Percentiles rank a stretch among this genome's conserved stretches.
Conservation (phyloP, 2,888 invertebrate species). For the Protophormia terraenovae region DNA sequence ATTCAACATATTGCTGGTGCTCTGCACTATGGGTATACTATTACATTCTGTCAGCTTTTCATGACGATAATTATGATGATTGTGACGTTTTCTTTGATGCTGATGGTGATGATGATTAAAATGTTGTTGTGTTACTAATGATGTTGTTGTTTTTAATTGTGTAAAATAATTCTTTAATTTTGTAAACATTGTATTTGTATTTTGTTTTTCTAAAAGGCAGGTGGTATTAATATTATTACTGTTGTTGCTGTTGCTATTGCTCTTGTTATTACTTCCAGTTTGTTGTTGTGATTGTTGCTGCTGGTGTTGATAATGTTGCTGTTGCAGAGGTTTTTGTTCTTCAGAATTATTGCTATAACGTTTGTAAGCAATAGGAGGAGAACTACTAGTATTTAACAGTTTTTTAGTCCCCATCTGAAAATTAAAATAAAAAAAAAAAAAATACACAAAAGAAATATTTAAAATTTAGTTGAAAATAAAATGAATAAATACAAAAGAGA, state of each 20-base stretch:
- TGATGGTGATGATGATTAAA: constrained; percentile 37
- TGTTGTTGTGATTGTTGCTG: constrained; percentile 26
- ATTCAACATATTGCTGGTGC: constrained; percentile 34
- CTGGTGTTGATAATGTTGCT: constrained; percentile 12
- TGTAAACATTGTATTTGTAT: constrained; percentile 51
- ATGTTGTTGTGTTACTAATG: constrained; percentile 32
- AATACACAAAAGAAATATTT: background rate
- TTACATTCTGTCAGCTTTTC: constrained; percentile 64
- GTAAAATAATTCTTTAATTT: constrained; percentile 61
- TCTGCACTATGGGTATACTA: constrained; percentile 53
- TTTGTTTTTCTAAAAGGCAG: constrained; percentile 53
- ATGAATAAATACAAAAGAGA: background rate
- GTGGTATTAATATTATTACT: constrained; percentile 44
- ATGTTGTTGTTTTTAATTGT: constrained; percentile 42
- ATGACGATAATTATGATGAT: constrained; percentile 37
- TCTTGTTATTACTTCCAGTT: constrained; percentile 34
- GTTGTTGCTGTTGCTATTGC: constrained; percentile 7
- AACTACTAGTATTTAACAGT: constrained; percentile 54
- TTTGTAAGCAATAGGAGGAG: constrained; percentile 59
- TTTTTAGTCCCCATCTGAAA: constrained; percentile 62
- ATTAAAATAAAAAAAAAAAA: background rate
- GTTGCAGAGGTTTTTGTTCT: constrained; percentile 28
- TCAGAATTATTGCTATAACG: constrained; percentile 35
- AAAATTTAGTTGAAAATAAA: background rate
- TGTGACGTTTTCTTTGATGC: constrained; percentile 42